phyloP scores from a whole-genome alignment of 2,888 invertebrate genomes.

The Sepiola atlantica region DNA sequence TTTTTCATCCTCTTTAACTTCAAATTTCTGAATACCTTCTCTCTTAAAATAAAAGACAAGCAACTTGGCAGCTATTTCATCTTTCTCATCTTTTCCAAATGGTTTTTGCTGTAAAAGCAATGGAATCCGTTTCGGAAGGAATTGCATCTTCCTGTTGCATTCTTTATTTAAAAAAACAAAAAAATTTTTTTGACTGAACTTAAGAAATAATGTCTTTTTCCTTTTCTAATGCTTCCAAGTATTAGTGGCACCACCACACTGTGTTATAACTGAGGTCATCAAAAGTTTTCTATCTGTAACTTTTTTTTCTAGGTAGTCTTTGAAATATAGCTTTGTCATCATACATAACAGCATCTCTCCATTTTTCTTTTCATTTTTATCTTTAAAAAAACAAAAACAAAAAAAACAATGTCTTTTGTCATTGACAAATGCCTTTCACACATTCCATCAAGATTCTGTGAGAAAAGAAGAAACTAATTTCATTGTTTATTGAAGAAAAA shows the following conservation, averaged over 20 bases:
- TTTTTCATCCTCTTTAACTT: background rate
- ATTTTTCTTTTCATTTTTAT: background rate
- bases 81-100: background rate
- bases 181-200: background rate
- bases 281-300: slow-evolving; percentile 32
- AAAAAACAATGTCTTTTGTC: background rate
- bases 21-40: slow-evolving; percentile 18
- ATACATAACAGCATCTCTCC: background rate
- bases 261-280: background rate
- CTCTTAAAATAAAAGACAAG: slow-evolving; percentile 8
- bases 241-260: background rate
- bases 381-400: too few relatives aligned
- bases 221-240: background rate
- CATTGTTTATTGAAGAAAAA: background rate
- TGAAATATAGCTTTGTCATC: background rate
- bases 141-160: background rate
- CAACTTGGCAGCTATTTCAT: slow-evolving; percentile 32
- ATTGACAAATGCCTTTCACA: slow-evolving; percentile 4
- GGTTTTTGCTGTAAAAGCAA: slow-evolving; percentile 32
- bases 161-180: background rate
- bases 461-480: background rate
- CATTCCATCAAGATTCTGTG: slow-evolving; percentile 32
- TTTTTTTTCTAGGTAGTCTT: background rate
- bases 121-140: background rate
- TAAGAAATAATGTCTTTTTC: background rate